Percentiles rank a stretch among this genome's conserved stretches.
These are phyloP conservation scores for Condylura cristata DNA, from an alignment of 2,113 vertebrate species.

Conservation along the genomic window DNA sequence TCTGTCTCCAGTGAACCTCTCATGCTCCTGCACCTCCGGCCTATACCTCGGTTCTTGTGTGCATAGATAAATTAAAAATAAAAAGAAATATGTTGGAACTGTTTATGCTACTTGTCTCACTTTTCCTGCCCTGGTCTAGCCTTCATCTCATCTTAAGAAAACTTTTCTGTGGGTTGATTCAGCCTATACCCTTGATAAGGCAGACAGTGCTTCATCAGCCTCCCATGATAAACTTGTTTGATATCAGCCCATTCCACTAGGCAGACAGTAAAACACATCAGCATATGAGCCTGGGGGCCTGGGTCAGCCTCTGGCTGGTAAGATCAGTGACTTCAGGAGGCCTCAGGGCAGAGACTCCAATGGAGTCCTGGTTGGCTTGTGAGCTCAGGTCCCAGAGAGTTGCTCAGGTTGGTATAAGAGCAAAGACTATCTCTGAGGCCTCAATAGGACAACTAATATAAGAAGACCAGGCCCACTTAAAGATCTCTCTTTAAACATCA, in stretches of 20 bases:
- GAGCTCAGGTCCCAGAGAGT: background rate
- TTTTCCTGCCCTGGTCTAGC: background rate
- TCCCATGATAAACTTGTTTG: constrained; percentile 38
- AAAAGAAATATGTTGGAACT: background rate
- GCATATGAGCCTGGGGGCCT: constrained; percentile 29
- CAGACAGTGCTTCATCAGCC: constrained; percentile 56
- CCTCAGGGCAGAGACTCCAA: background rate
- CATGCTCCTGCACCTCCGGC: too few relatives aligned
- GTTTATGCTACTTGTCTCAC: background rate
- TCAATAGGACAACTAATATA: background rate
- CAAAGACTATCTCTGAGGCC: background rate
- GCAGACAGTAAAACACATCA: constrained; percentile 57
- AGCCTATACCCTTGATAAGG: constrained; percentile 3
- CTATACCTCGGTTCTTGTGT: too few relatives aligned
- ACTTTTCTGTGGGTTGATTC: background rate
- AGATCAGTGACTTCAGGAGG: constrained; percentile 36
- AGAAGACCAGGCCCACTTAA: background rate
- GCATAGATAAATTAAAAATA: too few relatives aligned
- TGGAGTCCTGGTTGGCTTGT: background rate
- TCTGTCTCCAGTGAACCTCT: too few relatives aligned
- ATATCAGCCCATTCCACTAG: constrained; percentile 66
- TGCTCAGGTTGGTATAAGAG: background rate
- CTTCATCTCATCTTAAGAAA: background rate
- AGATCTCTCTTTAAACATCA: background rate
- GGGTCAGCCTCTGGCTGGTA: constrained; percentile 44